Base-by-base conservation (phyloP, 2,113 vertebrate species). In the Marmota monax region DNA sequence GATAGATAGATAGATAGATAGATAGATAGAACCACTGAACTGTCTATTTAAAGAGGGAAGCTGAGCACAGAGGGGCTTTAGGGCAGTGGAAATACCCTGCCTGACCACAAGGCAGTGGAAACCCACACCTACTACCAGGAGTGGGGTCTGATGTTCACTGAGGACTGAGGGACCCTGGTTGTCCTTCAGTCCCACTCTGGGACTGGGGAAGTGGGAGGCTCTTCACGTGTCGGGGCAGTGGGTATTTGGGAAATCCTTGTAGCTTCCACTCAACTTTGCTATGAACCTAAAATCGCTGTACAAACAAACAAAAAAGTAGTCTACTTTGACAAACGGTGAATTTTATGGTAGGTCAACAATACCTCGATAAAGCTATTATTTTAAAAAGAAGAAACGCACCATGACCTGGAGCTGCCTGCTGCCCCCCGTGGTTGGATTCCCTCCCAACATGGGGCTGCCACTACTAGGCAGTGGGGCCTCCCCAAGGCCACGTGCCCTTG, bases 141-240 rank as follows among this genome's bases (percentile, higher is more conserved):
- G 32, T 42, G n/a, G n/a, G 42, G 32, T 25, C 48, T 32, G 5
- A 25, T 12, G 17, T 27, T 10, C 45, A 10, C 48, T 22, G 1
- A 3, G 16, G 25, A 14, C 67, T 11, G 3, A 9, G 58, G 9
- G 12, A 58, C 18, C 56, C 56, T 22, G 56, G 2, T 2, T n/a
- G 20, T 5, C 45, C 32, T 45, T 45, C 22, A 63, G 3, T 0
- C 6, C 10, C 72, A 11, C 17, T 70, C 63, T 25, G 0, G 13
- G 27, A 7, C 56, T 58, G 7, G 22, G 51, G 32, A 53, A 32
- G 74, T 1, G n/a, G 22, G 12, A 69, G 48, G n/a, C 1, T 51
- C 0, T 27, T 4, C 3, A 7, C 34, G 4, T 2, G 0, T 14
- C 25, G 18, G 27, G 12, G 34, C 48, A 20, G 17, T 39, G 16